Evolutionary conservation across 2,888 invertebrate species (phyloP), one percentile per base, ranked within the genome.

Genomic region (Drosophila leonis): DNA sequence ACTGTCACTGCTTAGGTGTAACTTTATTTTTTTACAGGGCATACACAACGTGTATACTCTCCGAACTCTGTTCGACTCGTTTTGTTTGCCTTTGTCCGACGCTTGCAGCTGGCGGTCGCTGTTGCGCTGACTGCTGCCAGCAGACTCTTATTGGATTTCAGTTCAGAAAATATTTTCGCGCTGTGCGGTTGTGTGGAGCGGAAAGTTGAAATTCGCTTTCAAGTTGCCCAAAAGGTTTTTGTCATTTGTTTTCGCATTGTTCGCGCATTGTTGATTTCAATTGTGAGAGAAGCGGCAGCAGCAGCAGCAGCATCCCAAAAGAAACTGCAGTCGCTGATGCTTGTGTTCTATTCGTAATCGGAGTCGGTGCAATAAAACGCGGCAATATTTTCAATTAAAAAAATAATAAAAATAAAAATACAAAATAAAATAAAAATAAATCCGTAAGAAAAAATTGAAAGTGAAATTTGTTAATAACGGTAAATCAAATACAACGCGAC

Each of bases 151-250:
- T 79, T 77, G 70, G 70, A 75, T 78, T 88, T 78, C 70, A 82
- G 80, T 85, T 85, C 80, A 88, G 85, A 75, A 80, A 78, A 80
- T 75, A 70, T 73, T 49, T 65, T 88, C 85, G 89, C 80, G 77
- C 65, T 80, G 89, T 71, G 77, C 87, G 83, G 83, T 82, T 83
- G 87, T 83, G 83, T 81, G 82, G 82, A 86, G 82, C 88, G 88
- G 86, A 85, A 62, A 71, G 68, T 71, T 80, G 65, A 74, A 78
- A 76, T 76, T 80, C 74, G 72, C 86, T 82, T 82, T 82, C 80
- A 80, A 82, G 69, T 85, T 80, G 80, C 77, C 83, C 68, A 72
- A 73, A 80, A 69, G 64, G 39, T 68, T 76, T 78, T 69, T 52
- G 49, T 65, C 56, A 74, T 79, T 79, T 79, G 65, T 80, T 78